phyloP scores from a whole-genome alignment of 2,888 invertebrate genomes.

The Crepidodera aurea region DNA sequence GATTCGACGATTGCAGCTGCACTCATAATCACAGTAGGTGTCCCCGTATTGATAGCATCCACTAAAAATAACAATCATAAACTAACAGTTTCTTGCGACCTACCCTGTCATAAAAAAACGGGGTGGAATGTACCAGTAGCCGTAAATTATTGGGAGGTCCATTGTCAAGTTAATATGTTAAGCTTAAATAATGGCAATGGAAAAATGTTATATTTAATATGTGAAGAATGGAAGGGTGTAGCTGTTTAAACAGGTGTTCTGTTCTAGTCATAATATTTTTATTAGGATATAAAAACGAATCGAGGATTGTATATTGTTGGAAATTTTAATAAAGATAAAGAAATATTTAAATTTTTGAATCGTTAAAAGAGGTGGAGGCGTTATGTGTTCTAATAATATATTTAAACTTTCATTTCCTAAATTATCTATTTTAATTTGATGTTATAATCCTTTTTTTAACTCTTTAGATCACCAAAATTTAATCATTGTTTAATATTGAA shows the following conservation, averaged over 20 bases:
- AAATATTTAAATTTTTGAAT: too few species aligned
- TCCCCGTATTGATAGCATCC: neutral
- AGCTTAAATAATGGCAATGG: neutral
- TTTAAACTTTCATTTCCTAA: too few species aligned
- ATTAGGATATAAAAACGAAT: neutral
- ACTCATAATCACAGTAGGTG: constrained; percentile 29
- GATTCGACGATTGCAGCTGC: constrained; percentile 3
- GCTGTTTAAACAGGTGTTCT: constrained; percentile 17
- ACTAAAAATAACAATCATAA: constrained; percentile 21
- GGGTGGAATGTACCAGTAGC: constrained; percentile 25
- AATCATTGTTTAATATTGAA: too few species aligned
- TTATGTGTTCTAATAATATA: too few species aligned
- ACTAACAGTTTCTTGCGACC: constrained; percentile 10
- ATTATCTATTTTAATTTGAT: too few species aligned
- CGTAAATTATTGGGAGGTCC: constrained; percentile 31
- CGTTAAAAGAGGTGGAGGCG: too few species aligned
- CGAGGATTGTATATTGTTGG: too few species aligned
- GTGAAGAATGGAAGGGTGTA: neutral
- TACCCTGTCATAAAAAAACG: constrained; percentile 15
- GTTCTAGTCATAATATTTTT: constrained; percentile 11
- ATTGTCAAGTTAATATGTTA: constrained; percentile 32
- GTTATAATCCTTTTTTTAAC: too few species aligned
- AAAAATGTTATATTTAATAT: neutral
- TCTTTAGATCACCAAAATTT: too few species aligned
- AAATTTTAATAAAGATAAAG: too few species aligned